Evolutionary conservation across 2,888 invertebrate species (phyloP), one percentile per base, ranked within the genome.

Genomic region (Agriopis aurantiaria): DNA sequence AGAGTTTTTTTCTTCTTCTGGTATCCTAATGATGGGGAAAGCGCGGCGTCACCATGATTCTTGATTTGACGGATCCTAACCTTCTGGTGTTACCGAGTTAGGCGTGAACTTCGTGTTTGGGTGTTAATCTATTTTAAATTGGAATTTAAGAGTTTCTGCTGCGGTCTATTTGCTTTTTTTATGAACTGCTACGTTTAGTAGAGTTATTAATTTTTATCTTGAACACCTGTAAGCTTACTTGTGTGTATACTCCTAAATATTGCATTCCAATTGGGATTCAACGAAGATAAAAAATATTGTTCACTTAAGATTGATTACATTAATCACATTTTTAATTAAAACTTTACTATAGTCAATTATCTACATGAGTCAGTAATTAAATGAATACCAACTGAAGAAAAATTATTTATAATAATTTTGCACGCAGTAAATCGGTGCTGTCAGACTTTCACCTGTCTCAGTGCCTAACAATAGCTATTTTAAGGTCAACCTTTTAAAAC

Each of bases 21-120:
- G 80, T 80, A 83, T 88, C 83, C 85, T 93, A 91, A 93, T 91
- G 91, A 92, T 86, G 84, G 81, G 88, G 86, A 92, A 91, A 92
- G 83, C 86, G 88, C 89, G 76, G 79, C 84, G 88, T 93, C 91
- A 92, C 80, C 83, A 83, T 91, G 92, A 92, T 85, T 85, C 82
- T 84, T 85, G 80, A 84, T 88, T 91, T 89, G 85, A 89, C 82
- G 83, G 85, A 80, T 86, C 78, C 85, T 86, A 83, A 88, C 87
- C 90, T 91, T 89, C 89, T 90, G 88, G 89, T 90, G 84, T 91
- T 71, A 67, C 70, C 59, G 70, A 41, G 66, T 60, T 90, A 83
- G 87, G 84, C 84, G 83, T 87, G 86, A 88, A 89, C 89, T 87
- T 85, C 85, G 85, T 87, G 85, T 84, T 85, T 81, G 82, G 83